These are phyloP conservation scores for Calyptommatus sinebrachiatus DNA, from an alignment of 2,113 vertebrate genomes.

Conservation along the genomic window DNA sequence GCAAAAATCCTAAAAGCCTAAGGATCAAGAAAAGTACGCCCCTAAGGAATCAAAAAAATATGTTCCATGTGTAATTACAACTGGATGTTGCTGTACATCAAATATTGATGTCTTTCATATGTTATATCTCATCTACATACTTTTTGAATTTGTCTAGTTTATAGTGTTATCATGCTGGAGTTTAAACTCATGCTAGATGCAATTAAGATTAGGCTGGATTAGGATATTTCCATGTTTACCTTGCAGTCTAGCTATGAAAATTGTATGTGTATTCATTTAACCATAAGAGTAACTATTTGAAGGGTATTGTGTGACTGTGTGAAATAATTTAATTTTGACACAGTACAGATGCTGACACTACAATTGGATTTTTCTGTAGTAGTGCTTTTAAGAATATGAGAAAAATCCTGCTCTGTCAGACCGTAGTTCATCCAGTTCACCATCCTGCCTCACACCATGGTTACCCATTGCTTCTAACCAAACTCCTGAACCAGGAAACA, in stretches of 20 bases:
- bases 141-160: neutral
- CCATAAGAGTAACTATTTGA: neutral
- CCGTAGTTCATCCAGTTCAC: no score
- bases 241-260: neutral
- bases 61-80: slow-evolving; percentile 9
- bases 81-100: neutral
- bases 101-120: neutral
- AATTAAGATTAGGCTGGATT: neutral
- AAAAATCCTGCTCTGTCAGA: no score
- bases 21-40: neutral
- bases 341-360: neutral
- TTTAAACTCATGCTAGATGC: neutral
- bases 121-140: neutral
- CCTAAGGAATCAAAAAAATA: neutral
- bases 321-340: neutral
- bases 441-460: no score
- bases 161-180: neutral
- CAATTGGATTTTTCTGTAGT: neutral
- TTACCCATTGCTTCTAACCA: neutral
- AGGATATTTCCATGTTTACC: neutral
- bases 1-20: slow-evolving; percentile 4
- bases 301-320: neutral
- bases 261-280: neutral
- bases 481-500: neutral
- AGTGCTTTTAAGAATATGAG: neutral